Evolutionary conservation across 2,113 vertebrate species (phyloP).

Genomic region (Anhinga rufa): DNA sequence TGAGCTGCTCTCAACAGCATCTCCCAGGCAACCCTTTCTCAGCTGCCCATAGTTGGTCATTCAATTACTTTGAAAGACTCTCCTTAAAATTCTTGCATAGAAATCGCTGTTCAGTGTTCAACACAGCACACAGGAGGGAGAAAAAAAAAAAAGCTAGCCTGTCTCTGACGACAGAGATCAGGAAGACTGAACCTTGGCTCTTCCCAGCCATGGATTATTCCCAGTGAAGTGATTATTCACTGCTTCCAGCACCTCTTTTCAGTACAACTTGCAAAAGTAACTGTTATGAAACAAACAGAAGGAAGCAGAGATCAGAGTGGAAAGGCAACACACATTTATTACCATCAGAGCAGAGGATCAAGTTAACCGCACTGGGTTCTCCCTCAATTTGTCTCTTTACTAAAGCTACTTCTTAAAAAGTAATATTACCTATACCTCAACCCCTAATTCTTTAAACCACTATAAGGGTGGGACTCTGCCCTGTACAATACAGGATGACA

Average conservation of each 20-base stretch:
- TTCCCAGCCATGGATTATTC: background rate
- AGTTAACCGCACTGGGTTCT: rapidly evolving
- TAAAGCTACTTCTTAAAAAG: background rate
- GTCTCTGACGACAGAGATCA: background rate
- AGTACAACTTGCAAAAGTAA: background rate
- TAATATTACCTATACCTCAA: too few species aligned
- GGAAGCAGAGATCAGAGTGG: background rate
- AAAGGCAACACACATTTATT: background rate
- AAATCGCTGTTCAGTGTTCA: conserved; percentile 8
- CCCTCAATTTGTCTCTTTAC: background rate
- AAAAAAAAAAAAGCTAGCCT: background rate
- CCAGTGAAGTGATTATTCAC: background rate
- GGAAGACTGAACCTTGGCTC: background rate
- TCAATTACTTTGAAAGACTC: background rate
- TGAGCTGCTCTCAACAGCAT: background rate
- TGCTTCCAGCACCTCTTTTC: background rate
- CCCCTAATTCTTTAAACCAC: rapidly evolving
- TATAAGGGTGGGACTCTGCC: background rate
- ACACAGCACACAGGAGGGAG: background rate
- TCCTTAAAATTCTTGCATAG: conserved; percentile 36
- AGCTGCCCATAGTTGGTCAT: background rate
- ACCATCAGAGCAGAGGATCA: background rate
- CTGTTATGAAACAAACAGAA: background rate
- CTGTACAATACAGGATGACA: background rate
- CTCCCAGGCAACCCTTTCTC: conserved; percentile 29